These are phyloP conservation scores for Dinocampus coccinellae DNA, from an alignment of 2,888 invertebrate species.

Conservation along the genomic window DNA sequence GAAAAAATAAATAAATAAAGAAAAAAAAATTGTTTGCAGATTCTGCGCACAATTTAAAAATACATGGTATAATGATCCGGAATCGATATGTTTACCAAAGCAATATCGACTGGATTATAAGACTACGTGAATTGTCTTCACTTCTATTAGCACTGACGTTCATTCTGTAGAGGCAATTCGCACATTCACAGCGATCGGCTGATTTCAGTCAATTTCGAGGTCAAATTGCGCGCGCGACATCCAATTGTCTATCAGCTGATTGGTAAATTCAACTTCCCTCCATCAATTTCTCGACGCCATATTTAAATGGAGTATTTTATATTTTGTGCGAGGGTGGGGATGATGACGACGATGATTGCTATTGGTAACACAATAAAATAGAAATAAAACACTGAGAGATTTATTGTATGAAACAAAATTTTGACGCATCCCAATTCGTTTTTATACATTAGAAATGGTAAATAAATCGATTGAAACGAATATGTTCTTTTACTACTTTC, in stretches of 20 bases:
- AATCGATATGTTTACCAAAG: no score
- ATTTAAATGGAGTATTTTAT: no score
- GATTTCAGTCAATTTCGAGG: neutral
- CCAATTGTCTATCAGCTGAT: neutral
- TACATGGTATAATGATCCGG: no score
- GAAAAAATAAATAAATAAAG: neutral
- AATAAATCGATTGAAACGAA: neutral
- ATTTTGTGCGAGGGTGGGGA: no score
- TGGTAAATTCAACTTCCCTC: neutral
- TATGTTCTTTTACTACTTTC: neutral
- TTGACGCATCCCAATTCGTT: neutral
- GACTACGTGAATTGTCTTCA: no score
- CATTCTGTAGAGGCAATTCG: neutral
- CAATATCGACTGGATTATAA: no score
- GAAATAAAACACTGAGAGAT: no score
- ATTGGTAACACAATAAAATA: no score
- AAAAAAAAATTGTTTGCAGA: neutral
- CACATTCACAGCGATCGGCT: neutral
- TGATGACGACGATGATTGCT: no score
- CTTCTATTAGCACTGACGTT: neutral
- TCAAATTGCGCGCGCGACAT: neutral
- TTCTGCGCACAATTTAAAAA: neutral
- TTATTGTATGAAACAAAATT: neutral
- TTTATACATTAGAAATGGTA: neutral
- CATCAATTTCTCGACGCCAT: no score